phyloP scores from a whole-genome alignment of 2,113 vertebrate genomes.

The Varanus komodoensis region DNA sequence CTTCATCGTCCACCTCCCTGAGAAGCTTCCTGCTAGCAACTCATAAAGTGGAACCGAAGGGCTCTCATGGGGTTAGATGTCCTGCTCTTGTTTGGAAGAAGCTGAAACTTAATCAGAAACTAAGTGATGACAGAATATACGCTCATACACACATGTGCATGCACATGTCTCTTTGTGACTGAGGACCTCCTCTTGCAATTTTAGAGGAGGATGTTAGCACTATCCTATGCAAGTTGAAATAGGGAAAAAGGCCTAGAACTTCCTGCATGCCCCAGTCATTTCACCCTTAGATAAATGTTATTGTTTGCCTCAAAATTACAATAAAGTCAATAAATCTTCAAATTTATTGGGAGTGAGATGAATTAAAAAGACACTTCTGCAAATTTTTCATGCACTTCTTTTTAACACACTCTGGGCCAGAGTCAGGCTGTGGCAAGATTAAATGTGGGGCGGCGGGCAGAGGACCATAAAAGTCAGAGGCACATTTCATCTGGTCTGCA shows the following conservation, averaged over 20 bases:
- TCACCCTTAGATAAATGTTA: not conserved
- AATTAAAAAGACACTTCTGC: not conserved
- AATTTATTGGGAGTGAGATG: not conserved
- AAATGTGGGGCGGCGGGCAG: too few species aligned
- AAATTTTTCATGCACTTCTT: not conserved
- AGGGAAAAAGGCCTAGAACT: too few species aligned
- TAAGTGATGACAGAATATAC: not conserved
- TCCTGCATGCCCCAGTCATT: too few species aligned
- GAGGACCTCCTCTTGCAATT: not conserved
- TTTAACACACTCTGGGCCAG: not conserved
- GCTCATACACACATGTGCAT: too few species aligned
- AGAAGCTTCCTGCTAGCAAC: not conserved
- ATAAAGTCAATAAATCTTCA: not conserved
- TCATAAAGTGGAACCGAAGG: not conserved
- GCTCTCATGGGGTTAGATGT: not conserved
- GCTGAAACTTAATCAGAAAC: not conserved
- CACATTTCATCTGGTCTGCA: too few species aligned
- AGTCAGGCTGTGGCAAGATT: too few species aligned
- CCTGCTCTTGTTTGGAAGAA: not conserved
- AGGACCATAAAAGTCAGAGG: too few species aligned
- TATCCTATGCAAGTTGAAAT: too few species aligned
- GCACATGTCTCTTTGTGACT: too few species aligned
- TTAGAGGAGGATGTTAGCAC: too few species aligned
- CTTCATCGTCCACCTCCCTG: not conserved
- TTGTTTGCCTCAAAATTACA: not conserved